Conservation (phyloP, 2,888 invertebrate genomes). For the Noctua comes region DNA sequence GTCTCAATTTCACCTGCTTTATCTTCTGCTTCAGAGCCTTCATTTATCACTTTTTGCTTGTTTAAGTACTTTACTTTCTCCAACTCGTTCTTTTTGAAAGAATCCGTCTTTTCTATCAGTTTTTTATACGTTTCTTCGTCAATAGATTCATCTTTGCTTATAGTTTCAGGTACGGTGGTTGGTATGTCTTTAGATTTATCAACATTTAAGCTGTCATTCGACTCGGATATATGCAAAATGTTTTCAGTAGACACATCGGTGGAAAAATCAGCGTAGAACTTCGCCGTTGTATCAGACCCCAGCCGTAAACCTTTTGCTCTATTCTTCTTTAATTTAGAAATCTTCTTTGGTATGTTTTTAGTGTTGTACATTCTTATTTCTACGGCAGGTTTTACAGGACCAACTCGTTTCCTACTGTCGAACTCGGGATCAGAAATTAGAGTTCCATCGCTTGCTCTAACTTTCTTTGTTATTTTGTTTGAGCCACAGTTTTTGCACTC, state of each 20-base stretch:
- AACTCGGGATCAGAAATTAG: conserved; percentile 83
- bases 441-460: conserved; percentile 75
- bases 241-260: conserved; percentile 92
- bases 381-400: conserved; percentile 79
- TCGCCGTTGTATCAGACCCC: conserved; percentile 89
- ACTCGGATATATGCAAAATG: conserved; percentile 92
- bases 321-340: conserved; percentile 93
- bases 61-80: conserved; percentile 88
- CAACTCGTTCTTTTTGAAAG: conserved; percentile 89
- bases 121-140: conserved; percentile 87
- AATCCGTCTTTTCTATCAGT: conserved; percentile 89
- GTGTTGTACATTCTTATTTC: conserved; percentile 92
- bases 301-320: conserved; percentile 90
- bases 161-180: conserved; percentile 73
- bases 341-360: conserved; percentile 93
- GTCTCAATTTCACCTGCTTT: conserved; percentile 73
- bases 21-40: conserved; percentile 85
- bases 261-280: conserved; percentile 92
- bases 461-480: conserved; percentile 83
- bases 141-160: conserved; percentile 86
- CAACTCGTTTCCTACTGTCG: conserved; percentile 75
- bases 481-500: conserved; percentile 87
- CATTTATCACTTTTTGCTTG: conserved; percentile 87
- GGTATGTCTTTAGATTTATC: conserved; percentile 78
- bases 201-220: conserved; percentile 91